phyloP scores from a whole-genome alignment of 1,140 invertebrate genomes.

The Scaptodrosophila lebanonensis region DNA sequence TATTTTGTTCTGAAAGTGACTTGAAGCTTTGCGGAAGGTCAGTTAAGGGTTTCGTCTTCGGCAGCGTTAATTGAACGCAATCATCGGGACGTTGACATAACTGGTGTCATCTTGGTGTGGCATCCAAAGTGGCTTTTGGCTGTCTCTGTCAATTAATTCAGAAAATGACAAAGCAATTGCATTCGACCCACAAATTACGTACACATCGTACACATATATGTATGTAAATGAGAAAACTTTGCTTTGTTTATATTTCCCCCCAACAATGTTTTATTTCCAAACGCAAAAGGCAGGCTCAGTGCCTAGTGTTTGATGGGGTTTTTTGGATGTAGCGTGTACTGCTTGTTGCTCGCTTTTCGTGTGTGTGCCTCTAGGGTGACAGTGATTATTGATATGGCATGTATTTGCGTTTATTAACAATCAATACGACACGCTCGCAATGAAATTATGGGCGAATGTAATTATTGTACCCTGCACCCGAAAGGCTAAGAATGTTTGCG shows the following conservation, averaged over 20 bases:
- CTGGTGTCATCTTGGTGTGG: constrained; percentile 51
- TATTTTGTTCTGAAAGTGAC: constrained; percentile 23
- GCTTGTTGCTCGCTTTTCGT: too few species aligned
- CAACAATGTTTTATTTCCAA: too few species aligned
- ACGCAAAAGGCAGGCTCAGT: too few species aligned
- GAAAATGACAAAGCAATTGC: constrained; percentile 5
- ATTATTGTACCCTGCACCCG: too few species aligned
- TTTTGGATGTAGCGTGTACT: too few species aligned
- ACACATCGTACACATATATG: too few species aligned
- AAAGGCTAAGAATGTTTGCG: too few species aligned
- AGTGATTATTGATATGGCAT: too few species aligned
- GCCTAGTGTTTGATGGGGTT: too few species aligned
- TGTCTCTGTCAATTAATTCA: constrained; percentile 10
- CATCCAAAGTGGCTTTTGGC: neutral
- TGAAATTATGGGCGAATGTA: constrained; percentile 17
- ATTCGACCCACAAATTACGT: neutral
- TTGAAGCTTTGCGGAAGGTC: constrained; percentile 47
- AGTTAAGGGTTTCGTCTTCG: constrained; percentile 34
- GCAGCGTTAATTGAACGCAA: constrained; percentile 32
- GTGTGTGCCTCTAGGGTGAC: too few species aligned
- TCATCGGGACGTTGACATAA: constrained; percentile 47
- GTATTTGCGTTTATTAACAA: constrained; percentile 64
- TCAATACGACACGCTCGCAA: constrained; percentile 50
- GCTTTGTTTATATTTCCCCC: too few species aligned
- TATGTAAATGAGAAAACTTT: too few species aligned